Evolutionary conservation across 64 coral and sea anemone genomes (phyloP), one percentile per base, ranked within the genome.

Genomic region (Porites lutea): DNA sequence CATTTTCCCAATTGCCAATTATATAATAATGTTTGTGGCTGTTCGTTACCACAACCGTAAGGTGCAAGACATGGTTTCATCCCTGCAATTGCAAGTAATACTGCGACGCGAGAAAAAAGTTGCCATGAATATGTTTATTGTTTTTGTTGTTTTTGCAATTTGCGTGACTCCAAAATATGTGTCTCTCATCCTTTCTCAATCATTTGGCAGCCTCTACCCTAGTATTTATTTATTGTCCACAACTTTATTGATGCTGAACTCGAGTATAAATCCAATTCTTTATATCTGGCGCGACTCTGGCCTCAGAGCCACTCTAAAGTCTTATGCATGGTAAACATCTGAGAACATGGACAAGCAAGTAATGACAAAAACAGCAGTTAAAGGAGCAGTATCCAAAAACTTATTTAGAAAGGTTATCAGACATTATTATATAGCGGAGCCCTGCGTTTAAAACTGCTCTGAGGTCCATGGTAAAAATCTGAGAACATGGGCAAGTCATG

Each of bases 181-280:
- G 0, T 3, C 22, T 13, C 18, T 10, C 13, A 20, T 53, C 16
- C 22, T 78, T 57, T 2, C 21, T 2, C 3, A 13, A 9, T 2
- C 27, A 5, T 23, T 78, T 2, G 7, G 7, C 12, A 5, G 8
- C 8, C 47, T 22, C 0, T 57, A 52, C 22, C 18, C 9, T 10
- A 19, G 12, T 7, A 11, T 78, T 5, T 55, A 78, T 9, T 49
- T 13, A 16, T 78, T 18, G 75, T 4, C 51, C 0, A 4, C 50
- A 55, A 10, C 16, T 23, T 2, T 57, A 6, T 1, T 78, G 5
- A 52, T 18, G 8, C 8, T 78, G 3, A 78, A 78, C 20, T 78
- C 75, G 19, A 55, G 50, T 52, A 55, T 78, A 78, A 78, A 78
- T 78, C 75, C 75, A 11, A 15, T 57, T 13, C 54, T 78, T 78